A percentile compares a stretch with the other conserved stretches of the same genome.
Conservation (phyloP, 2,797 vertebrate genomes). For the Cyclopterus lumpus region DNA sequence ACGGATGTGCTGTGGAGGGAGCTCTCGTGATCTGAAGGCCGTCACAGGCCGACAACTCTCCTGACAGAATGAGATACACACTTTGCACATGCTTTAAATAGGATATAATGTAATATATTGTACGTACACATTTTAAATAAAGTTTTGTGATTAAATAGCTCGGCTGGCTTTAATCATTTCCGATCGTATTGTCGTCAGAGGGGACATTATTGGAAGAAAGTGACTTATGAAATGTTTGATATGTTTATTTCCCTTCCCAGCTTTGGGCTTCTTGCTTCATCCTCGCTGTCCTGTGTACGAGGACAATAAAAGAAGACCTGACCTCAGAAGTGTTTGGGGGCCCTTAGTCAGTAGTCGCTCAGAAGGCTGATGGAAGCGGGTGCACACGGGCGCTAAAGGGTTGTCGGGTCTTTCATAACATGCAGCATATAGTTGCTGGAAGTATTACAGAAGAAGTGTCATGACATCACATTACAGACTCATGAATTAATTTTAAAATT, state of each 20-base stretch:
- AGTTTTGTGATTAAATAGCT: constrained; percentile 63
- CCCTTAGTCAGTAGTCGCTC: too few species aligned
- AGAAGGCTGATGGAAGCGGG: too few species aligned
- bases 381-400: too few species aligned
- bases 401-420: too few species aligned
- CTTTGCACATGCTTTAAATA: constrained; percentile 74
- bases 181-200: neutral
- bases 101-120: constrained; percentile 68
- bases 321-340: too few species aligned
- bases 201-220: neutral
- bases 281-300: neutral
- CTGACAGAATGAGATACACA: constrained; percentile 41
- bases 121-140: constrained; percentile 81
- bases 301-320: neutral
- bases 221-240: neutral
- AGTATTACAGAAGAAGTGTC: neutral
- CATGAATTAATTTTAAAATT: neutral
- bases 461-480: neutral
- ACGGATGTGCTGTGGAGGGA: constrained; percentile 29
- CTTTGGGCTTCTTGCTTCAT: too few species aligned
- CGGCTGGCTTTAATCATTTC: neutral
- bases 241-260: neutral
- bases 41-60: constrained; percentile 14
- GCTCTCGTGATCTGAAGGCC: constrained; percentile 41
- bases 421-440: neutral